These are phyloP conservation scores for Acleris laterana DNA, from an alignment of 2,888 invertebrate species.

Conservation along the genomic window DNA sequence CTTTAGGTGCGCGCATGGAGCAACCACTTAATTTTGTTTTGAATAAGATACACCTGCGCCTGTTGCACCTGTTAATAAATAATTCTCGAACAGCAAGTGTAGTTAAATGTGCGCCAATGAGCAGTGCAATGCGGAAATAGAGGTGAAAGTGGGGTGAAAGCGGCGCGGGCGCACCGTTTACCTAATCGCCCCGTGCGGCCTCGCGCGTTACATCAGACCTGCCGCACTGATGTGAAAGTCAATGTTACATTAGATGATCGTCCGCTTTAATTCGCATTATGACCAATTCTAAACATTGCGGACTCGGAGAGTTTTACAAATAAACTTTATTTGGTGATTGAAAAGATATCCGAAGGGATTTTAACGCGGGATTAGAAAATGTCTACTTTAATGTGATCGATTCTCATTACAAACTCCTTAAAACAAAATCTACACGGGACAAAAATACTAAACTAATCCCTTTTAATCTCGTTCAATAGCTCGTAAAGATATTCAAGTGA, in stretches of 20 bases:
- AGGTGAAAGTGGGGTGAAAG: conserved; percentile 82
- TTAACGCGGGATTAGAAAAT: no score
- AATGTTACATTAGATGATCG: conserved; percentile 76
- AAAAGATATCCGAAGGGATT: no score
- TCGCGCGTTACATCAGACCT: conserved; percentile 61
- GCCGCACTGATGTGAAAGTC: conserved; percentile 77
- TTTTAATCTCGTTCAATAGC: no score
- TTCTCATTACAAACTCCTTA: no score
- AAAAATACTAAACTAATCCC: no score
- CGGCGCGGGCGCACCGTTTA: conserved; percentile 77
- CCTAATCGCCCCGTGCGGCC: conserved; percentile 66
- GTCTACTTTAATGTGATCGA: no score
- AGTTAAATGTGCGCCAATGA: conserved; percentile 52
- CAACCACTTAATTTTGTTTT: background rate
- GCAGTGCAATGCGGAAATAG: conserved; percentile 73
- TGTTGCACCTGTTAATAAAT: conserved; percentile 33
- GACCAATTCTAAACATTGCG: conserved; percentile 38
- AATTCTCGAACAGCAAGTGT: conserved; percentile 45
- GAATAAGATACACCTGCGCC: conserved; percentile 38
- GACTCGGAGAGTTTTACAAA: background rate
- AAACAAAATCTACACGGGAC: no score
- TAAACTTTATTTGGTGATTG: no score
- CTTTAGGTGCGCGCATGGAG: no score
- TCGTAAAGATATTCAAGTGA: no score
- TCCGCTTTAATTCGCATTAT: conserved; percentile 47